A percentile compares a stretch with the other conserved stretches of the same genome.
Conservation (phyloP, 2,888 invertebrate species). For the Steromphala cineraria region DNA sequence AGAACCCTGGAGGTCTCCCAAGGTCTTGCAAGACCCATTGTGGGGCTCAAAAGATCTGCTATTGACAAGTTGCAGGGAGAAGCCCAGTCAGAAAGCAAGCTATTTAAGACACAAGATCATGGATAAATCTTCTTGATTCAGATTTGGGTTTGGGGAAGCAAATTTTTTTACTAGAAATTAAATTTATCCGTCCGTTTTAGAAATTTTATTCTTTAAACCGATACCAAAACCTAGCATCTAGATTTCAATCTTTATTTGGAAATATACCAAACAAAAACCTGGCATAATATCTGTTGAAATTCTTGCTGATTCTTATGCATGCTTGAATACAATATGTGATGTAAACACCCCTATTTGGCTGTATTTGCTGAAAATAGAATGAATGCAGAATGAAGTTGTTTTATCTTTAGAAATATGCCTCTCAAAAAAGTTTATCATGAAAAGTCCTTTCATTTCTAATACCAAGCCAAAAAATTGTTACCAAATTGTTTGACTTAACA, state of each 20-base stretch:
- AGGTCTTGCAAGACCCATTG: neutral
- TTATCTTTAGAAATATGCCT: too few species aligned
- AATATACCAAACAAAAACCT: neutral
- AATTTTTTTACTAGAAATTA: too few species aligned
- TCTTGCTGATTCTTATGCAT: neutral
- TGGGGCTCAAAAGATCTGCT: neutral
- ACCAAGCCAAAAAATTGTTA: too few species aligned
- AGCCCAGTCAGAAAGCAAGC: neutral
- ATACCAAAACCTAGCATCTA: neutral
- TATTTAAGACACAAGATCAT: constrained; percentile 1
- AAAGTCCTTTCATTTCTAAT: too few species aligned
- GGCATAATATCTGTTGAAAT: neutral
- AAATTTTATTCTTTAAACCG: neutral
- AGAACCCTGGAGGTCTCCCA: constrained; percentile 58
- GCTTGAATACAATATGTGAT: neutral
- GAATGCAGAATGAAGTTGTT: too few species aligned
- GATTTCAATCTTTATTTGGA: neutral
- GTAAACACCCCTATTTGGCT: too few species aligned
- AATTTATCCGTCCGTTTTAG: neutral
- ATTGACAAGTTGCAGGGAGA: neutral
- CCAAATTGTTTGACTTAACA: too few species aligned
- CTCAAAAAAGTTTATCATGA: too few species aligned
- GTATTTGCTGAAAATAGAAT: too few species aligned
- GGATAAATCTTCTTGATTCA: neutral
- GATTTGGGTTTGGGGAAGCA: too few species aligned